Percentiles rank a stretch among this genome's conserved stretches.
Evolutionary conservation across 2,113 vertebrate species (phyloP).

Genomic region (Hemichromis elongatus): DNA sequence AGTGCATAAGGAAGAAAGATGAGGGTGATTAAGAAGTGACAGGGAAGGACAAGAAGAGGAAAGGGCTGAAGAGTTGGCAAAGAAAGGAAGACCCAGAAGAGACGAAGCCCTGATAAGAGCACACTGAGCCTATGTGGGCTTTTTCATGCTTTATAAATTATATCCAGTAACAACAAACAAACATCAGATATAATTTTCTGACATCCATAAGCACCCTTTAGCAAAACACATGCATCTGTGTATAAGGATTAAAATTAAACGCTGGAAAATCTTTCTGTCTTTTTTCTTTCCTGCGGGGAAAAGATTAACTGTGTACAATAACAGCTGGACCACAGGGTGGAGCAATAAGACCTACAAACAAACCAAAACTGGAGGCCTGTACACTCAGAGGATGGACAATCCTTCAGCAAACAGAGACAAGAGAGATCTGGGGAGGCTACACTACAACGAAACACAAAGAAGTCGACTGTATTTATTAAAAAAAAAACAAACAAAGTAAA

Average conservation of each 20-base stretch:
- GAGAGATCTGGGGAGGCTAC: not conserved
- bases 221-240: not conserved
- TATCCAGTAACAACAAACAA: not conserved
- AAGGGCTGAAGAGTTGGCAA: not conserved
- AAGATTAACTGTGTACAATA: not conserved
- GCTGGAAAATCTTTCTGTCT: not conserved
- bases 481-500: not conserved
- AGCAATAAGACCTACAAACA: slow-evolving; percentile 5
- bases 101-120: not conserved
- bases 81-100: not conserved
- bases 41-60: not conserved
- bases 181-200: not conserved
- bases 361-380: not conserved
- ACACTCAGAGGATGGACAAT: not conserved
- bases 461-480: not conserved
- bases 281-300: not conserved
- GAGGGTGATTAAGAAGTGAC: not conserved
- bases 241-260: not conserved
- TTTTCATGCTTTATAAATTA: not conserved
- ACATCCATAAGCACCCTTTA: not conserved
- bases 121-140: not conserved
- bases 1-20: not conserved
- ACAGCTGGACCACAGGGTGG: slow-evolving; percentile 44
- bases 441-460: not conserved
- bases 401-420: not conserved